A percentile compares a stretch with the other conserved stretches of the same genome.
These are phyloP conservation scores for Amazona vittata DNA, from an alignment of 2,113 vertebrate species.

Conservation along the genomic window DNA sequence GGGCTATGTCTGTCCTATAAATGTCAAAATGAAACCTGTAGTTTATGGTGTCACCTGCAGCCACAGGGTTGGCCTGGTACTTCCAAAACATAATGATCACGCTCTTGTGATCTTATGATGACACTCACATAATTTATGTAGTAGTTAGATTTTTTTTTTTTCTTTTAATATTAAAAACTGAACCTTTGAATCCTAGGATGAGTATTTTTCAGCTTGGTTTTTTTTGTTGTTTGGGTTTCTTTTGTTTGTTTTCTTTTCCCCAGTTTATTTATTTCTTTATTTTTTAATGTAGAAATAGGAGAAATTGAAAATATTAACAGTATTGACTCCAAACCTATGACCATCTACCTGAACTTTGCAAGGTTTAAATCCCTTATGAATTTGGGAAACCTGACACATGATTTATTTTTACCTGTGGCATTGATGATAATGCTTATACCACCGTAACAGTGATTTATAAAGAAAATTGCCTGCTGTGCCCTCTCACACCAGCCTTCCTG, in stretches of 20 bases:
- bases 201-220: background rate
- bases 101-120: background rate
- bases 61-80: background rate
- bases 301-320: background rate
- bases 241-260: background rate
- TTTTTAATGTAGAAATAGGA: background rate
- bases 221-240: background rate
- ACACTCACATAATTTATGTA: background rate
- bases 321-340: background rate
- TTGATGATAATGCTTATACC: background rate
- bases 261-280: background rate
- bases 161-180: background rate
- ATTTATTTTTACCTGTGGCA: background rate
- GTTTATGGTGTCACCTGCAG: background rate
- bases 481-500: background rate
- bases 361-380: background rate
- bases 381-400: background rate
- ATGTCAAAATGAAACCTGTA: background rate
- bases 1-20: background rate
- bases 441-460: background rate
- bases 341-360: background rate
- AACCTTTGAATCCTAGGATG: background rate
- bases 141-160: background rate
- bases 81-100: background rate
- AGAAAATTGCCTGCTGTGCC: background rate